These are phyloP conservation scores for Ctenosaura bakeri DNA, from an alignment of 2,797 vertebrate species.

Conservation along the genomic window DNA sequence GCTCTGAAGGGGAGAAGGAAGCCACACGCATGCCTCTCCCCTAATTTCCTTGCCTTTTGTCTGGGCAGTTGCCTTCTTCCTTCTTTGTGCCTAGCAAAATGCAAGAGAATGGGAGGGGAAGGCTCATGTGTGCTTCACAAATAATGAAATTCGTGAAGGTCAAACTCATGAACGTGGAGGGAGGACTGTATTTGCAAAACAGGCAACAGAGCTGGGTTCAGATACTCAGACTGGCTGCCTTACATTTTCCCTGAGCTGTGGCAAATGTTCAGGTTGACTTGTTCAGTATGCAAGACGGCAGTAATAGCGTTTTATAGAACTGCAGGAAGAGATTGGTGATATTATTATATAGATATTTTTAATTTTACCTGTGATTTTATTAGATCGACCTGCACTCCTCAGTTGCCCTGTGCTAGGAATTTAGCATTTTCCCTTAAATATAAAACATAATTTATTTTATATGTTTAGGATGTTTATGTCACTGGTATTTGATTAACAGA, in stretches of 20 bases:
- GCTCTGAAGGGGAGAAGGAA: no score
- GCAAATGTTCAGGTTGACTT: neutral
- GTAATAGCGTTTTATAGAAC: neutral
- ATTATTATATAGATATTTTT: neutral
- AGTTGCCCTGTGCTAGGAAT: neutral
- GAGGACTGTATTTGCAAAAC: neutral
- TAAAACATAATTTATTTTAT: neutral
- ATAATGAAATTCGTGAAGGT: no score
- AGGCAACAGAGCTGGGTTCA: neutral
- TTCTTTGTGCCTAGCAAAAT: no score
- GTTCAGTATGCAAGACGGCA: neutral
- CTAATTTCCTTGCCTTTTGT: no score
- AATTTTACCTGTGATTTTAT: neutral
- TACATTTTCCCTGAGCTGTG: neutral
- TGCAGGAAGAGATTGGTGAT: neutral
- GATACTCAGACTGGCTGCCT: neutral
- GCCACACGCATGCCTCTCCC: no score
- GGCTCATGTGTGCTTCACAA: no score
- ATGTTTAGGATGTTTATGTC: neutral
- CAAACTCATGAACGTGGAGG: no score
- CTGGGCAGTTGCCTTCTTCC: no score
- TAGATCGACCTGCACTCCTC: neutral
- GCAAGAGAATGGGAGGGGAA: no score
- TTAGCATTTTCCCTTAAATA: neutral
- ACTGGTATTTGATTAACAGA: neutral